Evolutionary conservation across 2,113 vertebrate species (phyloP), one percentile per base, ranked within the genome.

Genomic region (Bos indicus): DNA sequence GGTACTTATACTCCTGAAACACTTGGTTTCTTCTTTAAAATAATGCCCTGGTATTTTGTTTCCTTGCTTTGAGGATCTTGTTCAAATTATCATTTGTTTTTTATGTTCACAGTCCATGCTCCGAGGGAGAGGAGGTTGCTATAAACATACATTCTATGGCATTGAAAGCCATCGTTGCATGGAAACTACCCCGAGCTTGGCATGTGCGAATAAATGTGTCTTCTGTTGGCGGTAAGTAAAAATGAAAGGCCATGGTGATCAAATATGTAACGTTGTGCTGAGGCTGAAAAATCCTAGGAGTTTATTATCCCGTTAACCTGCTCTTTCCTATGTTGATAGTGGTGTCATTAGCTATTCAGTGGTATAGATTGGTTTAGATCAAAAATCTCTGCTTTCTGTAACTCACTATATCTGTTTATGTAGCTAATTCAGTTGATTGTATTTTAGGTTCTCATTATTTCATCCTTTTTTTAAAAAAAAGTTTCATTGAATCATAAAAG

Each of bases 161-260:
- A 99, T 99, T 0, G 99, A 99, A 98, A 99, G 99, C 85, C 99
- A 99, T 93, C 99, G 99, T 52, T 99, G 99, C 99, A 99, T 99
- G 99, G 99, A 99, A 98, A 99, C 99, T 25, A 99, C 99, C 0
- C 99, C 99, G 0, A 99, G 99, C 97, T 98, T 99, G 91, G 99
- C 99, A 14, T 99, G 99, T 51, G 99, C 99, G 2, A 99, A 99
- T 98, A 99, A 99, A 95, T 99, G 99, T 15, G 99, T 99, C 93
- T 99, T 99, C 98, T 99, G 99, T 98, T 99, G 99, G 99, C 99
- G 99, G 99, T 99, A 96, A 98, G 84, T 95, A 28, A 46, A 87
- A 64, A 33, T 9, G 16, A 36, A 7, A 25, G 46, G n/a, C 25
- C 6, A 0, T n/a, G 74, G 87, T 87, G 71, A 74, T 26, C 67